Evolutionary conservation across 1,140 invertebrate genomes (phyloP), one percentile per base, ranked within the genome.

Genomic region (Gryon sp.): DNA sequence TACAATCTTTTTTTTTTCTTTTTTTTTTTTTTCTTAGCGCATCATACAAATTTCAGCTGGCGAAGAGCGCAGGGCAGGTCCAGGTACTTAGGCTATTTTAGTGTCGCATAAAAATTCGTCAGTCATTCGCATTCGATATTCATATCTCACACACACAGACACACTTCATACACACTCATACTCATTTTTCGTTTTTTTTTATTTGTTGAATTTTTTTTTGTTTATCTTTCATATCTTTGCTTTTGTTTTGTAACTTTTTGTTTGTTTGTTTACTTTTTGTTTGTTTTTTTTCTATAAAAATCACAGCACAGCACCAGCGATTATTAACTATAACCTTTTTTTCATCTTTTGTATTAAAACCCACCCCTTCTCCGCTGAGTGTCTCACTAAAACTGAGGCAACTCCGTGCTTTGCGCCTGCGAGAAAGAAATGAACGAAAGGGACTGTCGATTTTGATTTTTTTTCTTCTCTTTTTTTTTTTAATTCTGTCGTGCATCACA

Each of bases 271-370:
- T n/a, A n/a, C n/a, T 76, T 63, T 77, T 46, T 78, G 69, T 66
- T 38, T 76, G 76, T 69, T 55, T 78, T 81, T 75, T 77, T 81
- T 84, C 81, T 86, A 86, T 83, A 86, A 87, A 87, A 86, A 87
- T 86, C 85, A 86, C 85, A 87, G 85, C 84, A 83, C 85, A 85
- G 85, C 86, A 85, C 83, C 84, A 86, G 85, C 83, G 82, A 84
- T 85, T 84, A 83, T 81, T 83, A 59, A 24, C 19, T 48, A 32
- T 41, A 24, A 15, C 28, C 53, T 19, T 40, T 8, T 14, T 38
- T 53, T 52, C 12, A 22, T 32, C 41, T 48, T 63, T 50, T 65
- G 30, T 45, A n/a, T 82, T 83, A 81, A 85, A 86, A 80, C 82
- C 83, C 79, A 84, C 79, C 81, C 80, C 65, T 78, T 72, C 75